phyloP scores from a whole-genome alignment of 2,797 vertebrate genomes.

The Atherinosoma microstoma region DNA sequence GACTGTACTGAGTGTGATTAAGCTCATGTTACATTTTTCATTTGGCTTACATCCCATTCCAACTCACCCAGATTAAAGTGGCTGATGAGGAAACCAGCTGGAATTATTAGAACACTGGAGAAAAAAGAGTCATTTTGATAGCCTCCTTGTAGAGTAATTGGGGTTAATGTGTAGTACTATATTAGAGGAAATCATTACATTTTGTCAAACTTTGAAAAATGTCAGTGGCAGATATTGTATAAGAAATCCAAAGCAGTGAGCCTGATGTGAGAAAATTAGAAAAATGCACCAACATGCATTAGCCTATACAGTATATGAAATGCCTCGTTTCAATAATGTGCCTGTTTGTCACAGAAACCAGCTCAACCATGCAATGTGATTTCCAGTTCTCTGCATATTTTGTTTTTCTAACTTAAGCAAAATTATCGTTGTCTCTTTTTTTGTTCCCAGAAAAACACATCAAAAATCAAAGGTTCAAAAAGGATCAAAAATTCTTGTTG shows the following conservation, averaged over 20 bases:
- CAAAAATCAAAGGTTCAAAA: too few relatives aligned
- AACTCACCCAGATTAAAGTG: conserved; percentile 74
- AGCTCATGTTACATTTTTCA: conserved; percentile 75
- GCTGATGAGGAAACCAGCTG: conserved; percentile 76
- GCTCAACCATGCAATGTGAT: conserved; percentile 16
- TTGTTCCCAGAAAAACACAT: conserved; percentile 16
- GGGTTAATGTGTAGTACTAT: conserved; percentile 76
- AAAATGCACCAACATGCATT: conserved; percentile 49
- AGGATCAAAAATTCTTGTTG: conserved; percentile 30
- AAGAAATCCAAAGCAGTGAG: conserved; percentile 13
- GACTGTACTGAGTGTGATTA: conserved; percentile 77
- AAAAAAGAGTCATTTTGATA: conserved; percentile 64
- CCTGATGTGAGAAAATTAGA: conserved; percentile 44
- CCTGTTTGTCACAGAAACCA: conserved; percentile 39
- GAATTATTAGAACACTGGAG: conserved; percentile 70
- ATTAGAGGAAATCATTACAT: conserved; percentile 75
- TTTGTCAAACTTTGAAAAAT: conserved; percentile 70
- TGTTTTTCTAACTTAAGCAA: background rate
- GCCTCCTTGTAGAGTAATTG: conserved; percentile 79
- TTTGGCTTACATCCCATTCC: conserved; percentile 79
- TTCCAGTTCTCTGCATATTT: background rate
- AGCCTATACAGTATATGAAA: conserved; percentile 9
- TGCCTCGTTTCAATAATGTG: conserved; percentile 38
- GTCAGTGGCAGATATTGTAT: conserved; percentile 28
- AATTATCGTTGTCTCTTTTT: conserved; percentile 32